These are phyloP conservation scores for Bovichtus variegatus DNA, from an alignment of 2,797 vertebrate genomes.

Conservation along the genomic window DNA sequence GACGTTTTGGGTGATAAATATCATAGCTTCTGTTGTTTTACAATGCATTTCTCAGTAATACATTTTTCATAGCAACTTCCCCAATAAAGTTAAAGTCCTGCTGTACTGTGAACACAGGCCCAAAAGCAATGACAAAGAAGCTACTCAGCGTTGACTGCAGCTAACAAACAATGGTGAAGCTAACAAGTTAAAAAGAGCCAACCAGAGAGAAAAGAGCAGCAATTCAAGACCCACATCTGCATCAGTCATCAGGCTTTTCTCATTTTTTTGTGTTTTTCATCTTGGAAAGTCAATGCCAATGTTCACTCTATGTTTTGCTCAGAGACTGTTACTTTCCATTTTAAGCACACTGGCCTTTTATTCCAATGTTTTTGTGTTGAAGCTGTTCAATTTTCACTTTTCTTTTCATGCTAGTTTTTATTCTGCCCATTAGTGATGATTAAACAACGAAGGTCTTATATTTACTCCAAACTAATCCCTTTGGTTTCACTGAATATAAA, in stretches of 20 bases:
- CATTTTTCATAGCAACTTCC: not conserved
- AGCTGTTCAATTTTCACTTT: constrained; percentile 1
- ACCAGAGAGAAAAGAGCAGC: constrained; percentile 27
- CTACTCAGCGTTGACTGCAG: constrained; percentile 1
- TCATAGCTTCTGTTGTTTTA: not conserved
- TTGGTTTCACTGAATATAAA: constrained; percentile 11
- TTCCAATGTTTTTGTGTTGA: constrained; percentile 10
- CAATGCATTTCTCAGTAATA: constrained; percentile 2
- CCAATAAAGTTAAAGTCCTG: not conserved
- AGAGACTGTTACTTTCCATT: constrained; percentile 31
- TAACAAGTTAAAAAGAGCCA: constrained; percentile 10
- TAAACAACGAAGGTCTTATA: not conserved
- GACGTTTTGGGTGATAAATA: not conserved
- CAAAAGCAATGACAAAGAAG: constrained; percentile 16
- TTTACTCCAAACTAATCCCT: constrained; percentile 18
- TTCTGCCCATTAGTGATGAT: not conserved
- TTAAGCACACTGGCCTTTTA: constrained; percentile 3
- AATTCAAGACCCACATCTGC: constrained; percentile 37
- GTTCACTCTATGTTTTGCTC: constrained; percentile 41
- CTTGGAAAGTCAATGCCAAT: constrained; percentile 31
- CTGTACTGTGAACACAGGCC: not conserved
- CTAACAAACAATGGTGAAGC: constrained; percentile 15
- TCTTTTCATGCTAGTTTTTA: not conserved
- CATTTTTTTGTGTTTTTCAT: constrained; percentile 45
- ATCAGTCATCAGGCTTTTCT: constrained; percentile 44